Evolutionary conservation across 1,140 invertebrate genomes (phyloP).

Genomic region (Drosophila bifasciata): DNA sequence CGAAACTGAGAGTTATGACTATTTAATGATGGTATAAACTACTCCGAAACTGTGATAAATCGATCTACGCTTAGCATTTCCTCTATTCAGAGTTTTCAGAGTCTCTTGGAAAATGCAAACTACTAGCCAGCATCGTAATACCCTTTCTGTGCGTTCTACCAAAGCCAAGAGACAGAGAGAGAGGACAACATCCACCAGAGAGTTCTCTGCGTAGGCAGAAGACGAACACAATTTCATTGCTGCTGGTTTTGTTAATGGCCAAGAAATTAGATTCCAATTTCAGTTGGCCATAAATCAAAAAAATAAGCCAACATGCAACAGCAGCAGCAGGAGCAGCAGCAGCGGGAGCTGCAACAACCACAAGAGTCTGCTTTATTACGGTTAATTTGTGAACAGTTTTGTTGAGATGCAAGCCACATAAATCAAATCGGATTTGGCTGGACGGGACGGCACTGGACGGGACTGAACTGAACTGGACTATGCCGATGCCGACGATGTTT

Average conservation of each 20-base stretch:
- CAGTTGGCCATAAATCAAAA: conserved; percentile 76
- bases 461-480: too few species aligned
- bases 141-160: conserved; percentile 18
- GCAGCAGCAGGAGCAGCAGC: conserved; percentile 10
- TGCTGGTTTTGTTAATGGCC: conserved; percentile 79
- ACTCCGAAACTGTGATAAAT: too few species aligned
- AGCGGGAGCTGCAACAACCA: conserved; percentile 23
- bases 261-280: conserved; percentile 81
- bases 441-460: background rate
- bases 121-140: conserved; percentile 20
- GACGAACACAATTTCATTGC: conserved; percentile 51
- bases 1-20: too few species aligned
- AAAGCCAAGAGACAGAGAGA: too few species aligned
- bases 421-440: conserved; percentile 59
- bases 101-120: background rate
- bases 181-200: background rate
- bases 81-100: too few species aligned
- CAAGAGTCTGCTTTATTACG: conserved; percentile 69
- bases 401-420: conserved; percentile 61
- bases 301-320: conserved; percentile 55
- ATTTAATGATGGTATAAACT: too few species aligned
- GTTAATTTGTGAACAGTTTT: conserved; percentile 82
- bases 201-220: conserved; percentile 55
- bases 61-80: too few species aligned
- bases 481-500: conserved; percentile 40